Evolutionary conservation across 2,797 vertebrate species (phyloP), one percentile per base, ranked within the genome.

Genomic region (Urosaurus nigricauda): DNA sequence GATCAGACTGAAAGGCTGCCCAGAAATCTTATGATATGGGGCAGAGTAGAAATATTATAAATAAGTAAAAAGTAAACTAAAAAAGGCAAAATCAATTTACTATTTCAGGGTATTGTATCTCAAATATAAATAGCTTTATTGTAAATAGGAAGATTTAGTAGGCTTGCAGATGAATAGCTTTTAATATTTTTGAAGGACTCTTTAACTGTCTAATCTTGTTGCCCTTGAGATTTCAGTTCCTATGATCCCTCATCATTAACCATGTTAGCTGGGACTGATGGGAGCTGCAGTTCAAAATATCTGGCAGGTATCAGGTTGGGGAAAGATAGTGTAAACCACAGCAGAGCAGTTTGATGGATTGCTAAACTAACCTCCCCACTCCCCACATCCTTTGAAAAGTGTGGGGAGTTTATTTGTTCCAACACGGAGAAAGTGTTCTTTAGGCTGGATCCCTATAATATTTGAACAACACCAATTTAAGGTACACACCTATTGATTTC

Each of bases 331-430:
- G 65, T 68, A 83, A 86, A 78, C 58, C 73, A 29, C 79, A 6
- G 86, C 6, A 0, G 12, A 58, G 29, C 73, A 71, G 12, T 91
- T 75, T 90, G 51, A 87, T n/a, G 35, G 17, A 75, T 87, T 37
- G 14, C 87, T 8, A 0, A 7, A 68, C 24, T 79, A 53, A 37
- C 53, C n/a, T 13, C 5, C 71, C 70, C 26, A 32, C 84, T 2
- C 43, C 40, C 35, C 19, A 19, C 73, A 8, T 74, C 89, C 80
- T 56, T 43, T 79, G 87, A 75, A 89, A 29, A 47, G 89, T 91
- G 60, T 2, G 2, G 14, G 26, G 8, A 43, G 37, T 16, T 83
- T 40, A 29, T 78, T 47, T 2, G 60, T 79, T 43, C 24, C 70
- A 40, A 43, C 17, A 79, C 4, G 16, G 47, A 74, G 29, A 56